Base-by-base conservation (phyloP, 2,888 invertebrate species). In the Nebria brevicollis region DNA sequence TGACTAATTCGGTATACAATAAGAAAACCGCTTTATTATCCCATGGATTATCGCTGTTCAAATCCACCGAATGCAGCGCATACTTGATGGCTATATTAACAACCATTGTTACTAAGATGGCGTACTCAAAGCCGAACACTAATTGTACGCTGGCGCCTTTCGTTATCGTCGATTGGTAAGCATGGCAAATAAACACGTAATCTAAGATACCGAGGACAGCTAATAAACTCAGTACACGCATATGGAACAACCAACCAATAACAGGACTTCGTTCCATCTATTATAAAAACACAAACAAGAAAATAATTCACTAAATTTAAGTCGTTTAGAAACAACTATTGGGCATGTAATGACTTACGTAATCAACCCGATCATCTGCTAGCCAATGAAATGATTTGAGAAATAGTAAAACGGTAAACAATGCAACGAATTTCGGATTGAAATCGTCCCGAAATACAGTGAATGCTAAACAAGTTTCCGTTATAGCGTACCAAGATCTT, bases 331-430 rank as follows among this genome's bases (percentile, higher is more conserved):
- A 20, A 20, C 20, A 20, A 20, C n/a, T n/a, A n/a, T 20, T 20
- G 20, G 20, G 20, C 1, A 20, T 20, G 79, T 77, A 42, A 3
- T 15, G 20, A 93, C 97, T 95, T 91, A 98, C 98, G 93, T 96
- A 99, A 90, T 99, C 99, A 64, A 99, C 98, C 87, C 99, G 93
- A 88, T 99, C 99, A 90, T 99, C 99, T 20, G 98, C 98, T 66
- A 99, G 91, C 99, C 99, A 99, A 91, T 99, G 99, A 91, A 99
- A 99, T 88, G 98, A 97, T 91, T 99, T 99, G 43, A 99, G 91
- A 89, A 99, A 99, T 82, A 99, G 91, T 79, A 99, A 91, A 72
- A 99, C 92, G 2, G 98, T 98, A 88, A 99, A 99, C 81, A 99
- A 91, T 42, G 98, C 98, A 85, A 99, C 97, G 91, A 99, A 99